Conservation (phyloP, 2,113 vertebrate species). For the Dunckerocampus dactyliophorus region DNA sequence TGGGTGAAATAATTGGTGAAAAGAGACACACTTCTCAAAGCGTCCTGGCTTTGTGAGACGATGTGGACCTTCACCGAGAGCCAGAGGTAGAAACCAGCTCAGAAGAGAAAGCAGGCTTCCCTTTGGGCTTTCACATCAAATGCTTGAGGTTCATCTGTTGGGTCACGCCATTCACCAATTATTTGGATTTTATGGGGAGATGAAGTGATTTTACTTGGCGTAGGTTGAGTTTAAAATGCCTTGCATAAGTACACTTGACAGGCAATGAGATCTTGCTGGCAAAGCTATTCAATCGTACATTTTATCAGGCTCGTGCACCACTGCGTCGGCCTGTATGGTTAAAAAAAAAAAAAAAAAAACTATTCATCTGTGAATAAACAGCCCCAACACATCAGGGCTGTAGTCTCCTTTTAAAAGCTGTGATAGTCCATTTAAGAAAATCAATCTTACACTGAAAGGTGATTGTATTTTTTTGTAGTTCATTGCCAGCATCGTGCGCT, state of each 20-base stretch:
- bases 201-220: conserved; percentile 71
- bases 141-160: conserved; percentile 59
- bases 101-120: conserved; percentile 46
- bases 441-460: conserved; percentile 36
- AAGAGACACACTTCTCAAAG: conserved; percentile 69
- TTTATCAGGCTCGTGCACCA: conserved; percentile 31
- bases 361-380: conserved; percentile 32
- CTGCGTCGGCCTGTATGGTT: conserved; percentile 35
- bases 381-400: conserved; percentile 12
- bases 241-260: conserved; percentile 59
- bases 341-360: conserved; percentile 13
- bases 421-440: conserved; percentile 38
- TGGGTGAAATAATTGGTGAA: conserved; percentile 72
- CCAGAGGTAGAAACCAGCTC: conserved; percentile 64
- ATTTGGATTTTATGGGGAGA: conserved; percentile 76
- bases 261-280: conserved; percentile 57
- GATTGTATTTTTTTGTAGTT: conserved; percentile 33
- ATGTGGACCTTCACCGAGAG: conserved; percentile 50
- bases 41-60: conserved; percentile 50
- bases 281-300: conserved; percentile 29
- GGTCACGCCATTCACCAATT: conserved; percentile 72
- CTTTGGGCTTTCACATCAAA: conserved; percentile 65
- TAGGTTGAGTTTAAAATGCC: conserved; percentile 48
- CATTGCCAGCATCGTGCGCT: conserved; percentile 14
- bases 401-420: conserved; percentile 34